Conservation (phyloP, 2,888 invertebrate genomes). For the Lycocerus yunnanus region DNA sequence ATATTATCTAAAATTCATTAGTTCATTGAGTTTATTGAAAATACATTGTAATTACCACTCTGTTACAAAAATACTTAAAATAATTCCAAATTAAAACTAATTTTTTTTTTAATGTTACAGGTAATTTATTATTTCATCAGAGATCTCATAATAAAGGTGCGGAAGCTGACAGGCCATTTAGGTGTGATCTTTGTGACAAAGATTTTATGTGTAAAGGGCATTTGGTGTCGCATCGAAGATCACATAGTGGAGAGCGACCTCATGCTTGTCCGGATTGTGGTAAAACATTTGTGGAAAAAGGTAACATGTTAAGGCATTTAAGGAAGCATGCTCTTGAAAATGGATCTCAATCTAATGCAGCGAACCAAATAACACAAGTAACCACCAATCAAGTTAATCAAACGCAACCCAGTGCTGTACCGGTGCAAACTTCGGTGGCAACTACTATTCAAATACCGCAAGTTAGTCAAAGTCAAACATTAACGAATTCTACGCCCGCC, state of each 20-base stretch:
- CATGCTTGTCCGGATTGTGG: conserved; percentile 74
- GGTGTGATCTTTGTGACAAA: conserved; percentile 83
- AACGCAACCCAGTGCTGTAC: conserved; percentile 30
- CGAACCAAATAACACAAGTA: conserved; percentile 31
- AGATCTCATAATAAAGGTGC: conserved; percentile 79
- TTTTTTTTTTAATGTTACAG: conserved; percentile 60
- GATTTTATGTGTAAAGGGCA: conserved; percentile 89
- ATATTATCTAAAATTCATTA: too few species aligned
- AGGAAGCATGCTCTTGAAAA: conserved; percentile 69
- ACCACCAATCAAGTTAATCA: conserved; percentile 47
- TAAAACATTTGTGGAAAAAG: conserved; percentile 79
- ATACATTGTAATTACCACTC: too few species aligned
- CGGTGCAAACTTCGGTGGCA: conserved; percentile 41
- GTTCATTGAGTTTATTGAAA: too few species aligned
- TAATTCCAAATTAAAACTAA: too few species aligned
- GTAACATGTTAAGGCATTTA: conserved; percentile 75
- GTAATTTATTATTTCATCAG: conserved; percentile 83
- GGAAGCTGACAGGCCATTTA: conserved; percentile 60
- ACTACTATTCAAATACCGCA: conserved; percentile 51
- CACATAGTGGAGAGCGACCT: conserved; percentile 70
- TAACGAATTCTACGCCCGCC: conserved; percentile 42
- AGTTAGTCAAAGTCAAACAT: conserved; percentile 48
- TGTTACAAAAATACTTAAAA: too few species aligned
- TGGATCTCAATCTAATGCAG: conserved; percentile 41
- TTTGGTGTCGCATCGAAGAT: conserved; percentile 79